These are phyloP conservation scores for Limosa lapponica DNA, from an alignment of 2,797 vertebrate species.

Conservation along the genomic window DNA sequence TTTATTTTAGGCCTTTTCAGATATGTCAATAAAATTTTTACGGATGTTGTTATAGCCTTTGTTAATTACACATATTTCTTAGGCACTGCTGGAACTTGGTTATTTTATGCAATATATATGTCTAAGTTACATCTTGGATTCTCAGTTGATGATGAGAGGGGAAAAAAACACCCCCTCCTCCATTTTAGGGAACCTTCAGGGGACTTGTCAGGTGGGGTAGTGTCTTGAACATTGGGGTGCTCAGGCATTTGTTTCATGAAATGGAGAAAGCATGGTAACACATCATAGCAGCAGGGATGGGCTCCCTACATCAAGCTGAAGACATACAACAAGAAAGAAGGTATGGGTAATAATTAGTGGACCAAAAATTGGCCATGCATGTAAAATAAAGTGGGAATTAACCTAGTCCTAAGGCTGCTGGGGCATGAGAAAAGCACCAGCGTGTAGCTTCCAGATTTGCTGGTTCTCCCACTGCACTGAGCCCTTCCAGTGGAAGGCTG, in stretches of 20 bases:
- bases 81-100: not conserved
- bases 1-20: not conserved
- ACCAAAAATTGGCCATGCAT: not conserved
- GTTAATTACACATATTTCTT: not conserved
- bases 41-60: not conserved
- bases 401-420: not conserved
- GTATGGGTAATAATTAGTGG: not conserved
- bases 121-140: not conserved
- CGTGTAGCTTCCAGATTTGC: not conserved
- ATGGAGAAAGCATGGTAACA: not conserved
- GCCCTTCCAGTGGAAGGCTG: not conserved
- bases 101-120: not conserved
- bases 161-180: accelerated
- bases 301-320: not conserved
- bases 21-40: not conserved
- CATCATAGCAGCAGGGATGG: not conserved
- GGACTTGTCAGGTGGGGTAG: not conserved
- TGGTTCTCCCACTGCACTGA: not conserved
- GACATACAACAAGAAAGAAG: not conserved
- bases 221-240: not conserved
- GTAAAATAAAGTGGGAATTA: not conserved
- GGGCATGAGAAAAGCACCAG: not conserved
- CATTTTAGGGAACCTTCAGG: not conserved
- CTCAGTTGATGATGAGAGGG: not conserved
- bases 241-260: not conserved